A percentile compares a stretch with the other conserved stretches of the same genome.
These are phyloP conservation scores for Melanotaenia duboulayi DNA, from an alignment of 2,113 vertebrate species.

Conservation along the genomic window DNA sequence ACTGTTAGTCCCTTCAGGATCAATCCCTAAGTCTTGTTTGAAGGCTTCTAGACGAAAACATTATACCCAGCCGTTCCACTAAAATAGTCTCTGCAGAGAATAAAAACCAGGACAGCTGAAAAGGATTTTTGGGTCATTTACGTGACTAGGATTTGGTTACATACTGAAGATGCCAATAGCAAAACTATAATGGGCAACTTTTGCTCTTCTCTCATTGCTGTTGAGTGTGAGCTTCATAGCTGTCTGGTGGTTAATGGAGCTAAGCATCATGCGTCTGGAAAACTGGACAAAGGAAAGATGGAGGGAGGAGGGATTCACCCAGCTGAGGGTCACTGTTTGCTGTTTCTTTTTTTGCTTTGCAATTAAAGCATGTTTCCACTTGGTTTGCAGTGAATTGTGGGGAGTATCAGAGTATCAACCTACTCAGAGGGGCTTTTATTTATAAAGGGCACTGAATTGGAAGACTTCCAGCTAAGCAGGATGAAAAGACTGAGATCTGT, in stretches of 20 bases:
- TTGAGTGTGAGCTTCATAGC: constrained; percentile 14
- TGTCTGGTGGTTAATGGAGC: constrained; percentile 55
- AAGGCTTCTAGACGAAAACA: background rate
- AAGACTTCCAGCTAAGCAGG: constrained; percentile 3
- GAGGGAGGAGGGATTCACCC: constrained; percentile 5
- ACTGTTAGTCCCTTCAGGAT: background rate
- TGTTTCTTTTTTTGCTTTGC: constrained; percentile 13
- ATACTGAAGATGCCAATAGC: constrained; percentile 14
- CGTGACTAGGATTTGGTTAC: constrained; percentile 19
- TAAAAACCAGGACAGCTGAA: constrained; percentile 6
- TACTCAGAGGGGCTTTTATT: constrained; percentile 14
- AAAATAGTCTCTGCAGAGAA: background rate
- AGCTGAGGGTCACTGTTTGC: constrained; percentile 9
- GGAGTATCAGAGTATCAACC: background rate
- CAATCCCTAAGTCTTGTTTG: no score
- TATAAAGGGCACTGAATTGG: background rate
- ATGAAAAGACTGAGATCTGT: background rate
- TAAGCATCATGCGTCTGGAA: constrained; percentile 37
- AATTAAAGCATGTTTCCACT: constrained; percentile 20
- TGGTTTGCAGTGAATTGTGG: constrained; percentile 15
- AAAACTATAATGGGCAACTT: constrained; percentile 19
- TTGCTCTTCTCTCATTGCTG: constrained; percentile 7
- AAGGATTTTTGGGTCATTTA: constrained; percentile 41
- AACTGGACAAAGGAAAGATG: constrained; percentile 34
- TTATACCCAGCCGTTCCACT: background rate